phyloP scores from a whole-genome alignment of 2,797 vertebrate genomes.

The Onychomys leucogaster region DNA sequence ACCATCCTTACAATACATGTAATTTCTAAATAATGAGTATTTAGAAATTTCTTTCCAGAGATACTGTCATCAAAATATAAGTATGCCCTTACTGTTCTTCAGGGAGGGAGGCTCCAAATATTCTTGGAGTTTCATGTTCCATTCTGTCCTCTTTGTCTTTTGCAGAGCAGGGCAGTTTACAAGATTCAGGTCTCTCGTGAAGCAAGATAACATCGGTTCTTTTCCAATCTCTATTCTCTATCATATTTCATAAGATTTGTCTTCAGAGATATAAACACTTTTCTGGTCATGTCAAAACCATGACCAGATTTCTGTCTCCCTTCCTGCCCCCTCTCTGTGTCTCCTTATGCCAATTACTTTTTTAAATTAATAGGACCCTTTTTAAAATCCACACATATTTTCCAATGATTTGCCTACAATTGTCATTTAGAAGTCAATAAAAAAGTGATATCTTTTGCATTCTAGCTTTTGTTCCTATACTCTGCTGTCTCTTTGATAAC shows the following conservation, averaged over 20 bases:
- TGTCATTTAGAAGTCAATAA: not conserved
- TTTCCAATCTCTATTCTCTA: not conserved
- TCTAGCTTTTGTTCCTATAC: not conserved
- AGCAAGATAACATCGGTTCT: not conserved
- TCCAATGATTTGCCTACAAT: not conserved
- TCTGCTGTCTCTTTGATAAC: not conserved
- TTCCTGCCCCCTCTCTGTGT: not conserved
- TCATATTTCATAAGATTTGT: slow-evolving; percentile 5
- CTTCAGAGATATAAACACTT: not conserved
- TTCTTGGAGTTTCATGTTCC: not conserved
- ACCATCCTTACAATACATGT: not conserved
- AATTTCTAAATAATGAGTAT: too few relatives aligned
- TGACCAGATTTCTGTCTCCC: not conserved
- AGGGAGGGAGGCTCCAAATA: not conserved
- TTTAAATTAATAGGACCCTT: not conserved
- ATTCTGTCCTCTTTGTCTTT: not conserved
- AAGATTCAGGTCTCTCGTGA: not conserved
- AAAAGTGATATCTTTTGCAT: not conserved
- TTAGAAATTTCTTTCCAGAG: not conserved
- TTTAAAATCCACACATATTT: not conserved
- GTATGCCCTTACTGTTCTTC: too few relatives aligned
- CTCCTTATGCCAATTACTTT: not conserved
- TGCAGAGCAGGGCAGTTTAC: not conserved
- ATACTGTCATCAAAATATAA: not conserved
- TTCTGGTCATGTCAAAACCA: not conserved